Percentiles rank a stretch among this genome's conserved stretches.
phyloP scores from a whole-genome alignment of 30 jellyfish, hydroid and myxozoan genomes.

The Haliclystus octoradiatus region DNA sequence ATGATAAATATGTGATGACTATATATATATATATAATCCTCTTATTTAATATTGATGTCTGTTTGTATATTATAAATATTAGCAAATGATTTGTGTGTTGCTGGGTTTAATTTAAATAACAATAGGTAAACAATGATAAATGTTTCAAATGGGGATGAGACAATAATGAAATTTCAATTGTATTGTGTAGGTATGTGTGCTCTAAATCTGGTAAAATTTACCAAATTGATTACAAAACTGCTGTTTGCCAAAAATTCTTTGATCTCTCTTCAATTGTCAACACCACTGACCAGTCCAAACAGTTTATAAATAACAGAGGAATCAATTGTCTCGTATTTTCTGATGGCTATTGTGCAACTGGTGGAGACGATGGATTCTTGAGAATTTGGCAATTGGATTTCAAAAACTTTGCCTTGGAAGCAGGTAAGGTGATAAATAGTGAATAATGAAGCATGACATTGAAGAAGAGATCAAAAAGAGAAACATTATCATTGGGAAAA shows the following conservation, averaged over 20 bases:
- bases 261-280: conserved; percentile 9
- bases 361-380: conserved; percentile 55
- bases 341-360: conserved; percentile 65
- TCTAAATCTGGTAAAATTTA: conserved; percentile 42
- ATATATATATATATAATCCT: too few species aligned
- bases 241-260: conserved; percentile 9
- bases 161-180: too few species aligned
- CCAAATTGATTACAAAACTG: conserved; percentile 36
- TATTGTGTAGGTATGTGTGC: conserved; percentile 57
- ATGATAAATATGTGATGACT: too few species aligned
- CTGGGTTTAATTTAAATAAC: neutral
- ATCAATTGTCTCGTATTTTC: conserved; percentile 34
- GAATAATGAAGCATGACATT: too few species aligned
- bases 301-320: neutral
- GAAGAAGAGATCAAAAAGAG: too few species aligned
- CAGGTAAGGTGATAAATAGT: conserved; percentile 51
- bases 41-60: too few species aligned
- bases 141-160: too few species aligned
- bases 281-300: neutral
- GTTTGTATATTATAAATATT: too few species aligned
- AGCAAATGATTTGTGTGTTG: too few species aligned
- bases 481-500: too few species aligned
- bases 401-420: conserved; percentile 67
- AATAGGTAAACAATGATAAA: too few species aligned
- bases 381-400: conserved; percentile 78